These are phyloP conservation scores for Eupithecia tripunctaria DNA, from an alignment of 2,888 invertebrate species.

Conservation along the genomic window DNA sequence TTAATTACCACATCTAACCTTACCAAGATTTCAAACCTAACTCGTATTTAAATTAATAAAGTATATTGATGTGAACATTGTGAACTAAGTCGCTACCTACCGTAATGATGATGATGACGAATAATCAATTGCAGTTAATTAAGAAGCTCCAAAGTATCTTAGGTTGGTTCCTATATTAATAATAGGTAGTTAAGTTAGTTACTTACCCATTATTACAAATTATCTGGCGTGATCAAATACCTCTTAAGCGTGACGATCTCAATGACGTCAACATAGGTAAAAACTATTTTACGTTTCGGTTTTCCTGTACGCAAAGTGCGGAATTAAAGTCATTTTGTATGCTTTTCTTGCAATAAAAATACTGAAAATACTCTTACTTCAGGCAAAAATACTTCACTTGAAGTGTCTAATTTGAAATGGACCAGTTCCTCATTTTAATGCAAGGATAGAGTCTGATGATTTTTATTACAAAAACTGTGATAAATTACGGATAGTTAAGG, in stretches of 20 bases:
- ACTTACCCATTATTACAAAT: background rate
- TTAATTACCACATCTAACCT: too few species aligned
- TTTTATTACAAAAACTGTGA: background rate
- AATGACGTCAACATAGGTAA: background rate
- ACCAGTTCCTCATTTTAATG: background rate
- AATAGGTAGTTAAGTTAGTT: background rate
- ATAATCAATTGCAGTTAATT: background rate
- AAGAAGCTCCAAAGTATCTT: background rate
- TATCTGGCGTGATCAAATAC: background rate
- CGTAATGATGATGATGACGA: background rate
- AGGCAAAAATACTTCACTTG: background rate
- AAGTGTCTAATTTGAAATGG: background rate
- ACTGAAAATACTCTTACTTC: background rate
- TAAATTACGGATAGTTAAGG: too few species aligned
- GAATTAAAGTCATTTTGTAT: background rate
- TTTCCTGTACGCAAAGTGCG: background rate
- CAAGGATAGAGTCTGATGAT: background rate
- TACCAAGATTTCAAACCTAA: too few species aligned
- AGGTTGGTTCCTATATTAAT: background rate
- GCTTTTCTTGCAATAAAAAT: background rate
- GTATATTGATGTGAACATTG: background rate
- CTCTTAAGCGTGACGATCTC: background rate
- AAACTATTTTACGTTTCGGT: background rate
- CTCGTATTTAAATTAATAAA: too few species aligned
- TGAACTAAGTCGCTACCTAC: background rate